phyloP scores from a whole-genome alignment of 2,113 vertebrate species.

The Pluvialis apricaria region DNA sequence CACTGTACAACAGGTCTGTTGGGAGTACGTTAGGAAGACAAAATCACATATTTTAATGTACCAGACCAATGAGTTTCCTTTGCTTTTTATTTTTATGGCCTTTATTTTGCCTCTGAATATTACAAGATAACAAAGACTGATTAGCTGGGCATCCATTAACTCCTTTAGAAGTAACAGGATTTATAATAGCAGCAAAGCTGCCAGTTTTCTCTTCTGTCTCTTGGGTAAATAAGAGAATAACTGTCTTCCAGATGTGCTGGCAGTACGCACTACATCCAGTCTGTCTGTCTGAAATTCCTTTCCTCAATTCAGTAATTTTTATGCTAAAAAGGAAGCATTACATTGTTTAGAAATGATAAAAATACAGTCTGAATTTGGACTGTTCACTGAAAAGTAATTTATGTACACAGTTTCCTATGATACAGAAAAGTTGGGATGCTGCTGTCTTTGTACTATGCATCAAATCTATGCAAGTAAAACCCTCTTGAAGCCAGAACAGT shows the following conservation, averaged over 20 bases:
- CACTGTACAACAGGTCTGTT: not conserved
- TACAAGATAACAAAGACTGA: constrained; percentile 34
- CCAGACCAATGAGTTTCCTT: not conserved
- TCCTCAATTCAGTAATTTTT: constrained; percentile 30
- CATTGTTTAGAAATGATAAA: constrained; percentile 13
- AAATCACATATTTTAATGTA: not conserved
- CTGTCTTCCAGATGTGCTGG: constrained; percentile 56
- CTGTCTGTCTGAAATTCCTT: not conserved
- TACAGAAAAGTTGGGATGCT: not conserved
- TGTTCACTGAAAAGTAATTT: not conserved
- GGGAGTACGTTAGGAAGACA: not conserved
- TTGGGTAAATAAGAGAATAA: constrained; percentile 40
- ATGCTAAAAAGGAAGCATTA: not conserved
- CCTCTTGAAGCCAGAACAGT: not conserved
- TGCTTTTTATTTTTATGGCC: constrained; percentile 3
- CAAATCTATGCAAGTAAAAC: not conserved
- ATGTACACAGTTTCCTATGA: not conserved
- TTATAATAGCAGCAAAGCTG: constrained; percentile 41
- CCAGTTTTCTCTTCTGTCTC: constrained; percentile 41
- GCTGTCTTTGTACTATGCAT: not conserved
- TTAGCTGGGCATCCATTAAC: constrained; percentile 37
- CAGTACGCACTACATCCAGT: not conserved
- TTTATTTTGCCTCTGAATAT: constrained; percentile 24
- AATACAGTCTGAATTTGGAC: not conserved
- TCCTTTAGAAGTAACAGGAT: constrained; percentile 28